Percentiles rank a stretch among this genome's conserved stretches.
Conservation (phyloP, 2,113 vertebrate genomes). For the Mus pahari region DNA sequence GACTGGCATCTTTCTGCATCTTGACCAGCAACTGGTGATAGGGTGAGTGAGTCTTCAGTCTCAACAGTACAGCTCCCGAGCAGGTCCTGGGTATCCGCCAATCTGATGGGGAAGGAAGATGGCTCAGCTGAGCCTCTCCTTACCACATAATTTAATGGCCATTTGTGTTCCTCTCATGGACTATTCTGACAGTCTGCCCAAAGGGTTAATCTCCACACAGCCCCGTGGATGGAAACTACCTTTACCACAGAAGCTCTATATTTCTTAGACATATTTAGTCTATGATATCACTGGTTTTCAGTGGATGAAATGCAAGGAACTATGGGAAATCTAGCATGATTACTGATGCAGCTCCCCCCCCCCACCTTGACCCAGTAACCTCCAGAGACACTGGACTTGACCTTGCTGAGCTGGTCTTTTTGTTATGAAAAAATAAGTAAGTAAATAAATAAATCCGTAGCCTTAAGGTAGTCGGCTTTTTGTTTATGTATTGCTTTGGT, state of each 20-base stretch:
- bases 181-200: not conserved
- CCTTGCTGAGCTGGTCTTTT: not conserved
- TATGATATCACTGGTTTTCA: not conserved
- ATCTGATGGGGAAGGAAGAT: conserved; percentile 15
- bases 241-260: conserved; percentile 42
- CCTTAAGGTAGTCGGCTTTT: not conserved
- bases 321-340: not conserved
- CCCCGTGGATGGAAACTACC: too few relatives aligned
- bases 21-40: not conserved
- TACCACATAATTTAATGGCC: not conserved
- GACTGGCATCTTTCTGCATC: not conserved
- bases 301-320: not conserved
- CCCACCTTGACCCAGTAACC: not conserved
- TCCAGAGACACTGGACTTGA: not conserved
- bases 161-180: not conserved
- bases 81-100: not conserved
- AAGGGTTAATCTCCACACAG: too few relatives aligned
- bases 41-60: not conserved
- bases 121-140: conserved; percentile 7
- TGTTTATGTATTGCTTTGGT: not conserved
- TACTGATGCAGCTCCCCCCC: not conserved
- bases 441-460: not conserved
- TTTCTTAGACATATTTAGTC: not conserved
- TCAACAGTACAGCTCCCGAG: not conserved
- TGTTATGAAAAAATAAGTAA: not conserved